Base-by-base conservation (phyloP, 2,797 vertebrate species). In the Oreonectes daqikongensis region DNA sequence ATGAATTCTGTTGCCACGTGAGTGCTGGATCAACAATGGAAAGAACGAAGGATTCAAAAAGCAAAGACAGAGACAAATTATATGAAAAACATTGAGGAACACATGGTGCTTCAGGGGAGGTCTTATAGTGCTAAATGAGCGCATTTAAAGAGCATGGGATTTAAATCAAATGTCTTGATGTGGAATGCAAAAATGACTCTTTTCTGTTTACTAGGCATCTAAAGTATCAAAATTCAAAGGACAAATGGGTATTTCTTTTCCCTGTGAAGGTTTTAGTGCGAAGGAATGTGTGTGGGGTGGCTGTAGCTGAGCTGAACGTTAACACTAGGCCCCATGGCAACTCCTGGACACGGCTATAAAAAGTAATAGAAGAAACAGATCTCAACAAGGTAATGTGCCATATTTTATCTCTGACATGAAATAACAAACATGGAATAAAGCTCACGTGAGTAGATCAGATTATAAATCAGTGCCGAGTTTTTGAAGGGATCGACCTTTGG, bases 281-380 rank as follows among this genome's bases (percentile, higher is more conserved):
- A 75, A 81, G 77, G 82, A 87, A 86, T 86, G 82, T 79, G 72
- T 38, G 40, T 57, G 77, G 69, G 35, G 38, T 72, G 77, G 50
- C 76, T 50, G 70, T 63, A 64, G 69, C 42, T 72, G 59, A 84
- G 84, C 79, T 84, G 79, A 84, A 85, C 80, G 82, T 83, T 86
- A 82, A 83, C 80, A 81, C 68, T 44, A 76, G 79, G 79, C 68
- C 83, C 81, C 82, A 81, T 82, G 64, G 75, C 74, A 84, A 81
- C 70, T 75, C 65, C 79, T 74, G 83, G 84, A 87, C 86, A 78
- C 72, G 81, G 79, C 68, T 71, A 81, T 87, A 87, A 85, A 86
- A 84, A 66, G 68, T 87, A 85, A 89, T 84, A 74, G 82, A 72
- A 87, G 84, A 84, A 85, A 79, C 86, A 89, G 85, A 83, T 72